A percentile compares a stretch with the other conserved stretches of the same genome.
phyloP scores from a whole-genome alignment of 2,113 vertebrate genomes.

The Scopus umbretta region DNA sequence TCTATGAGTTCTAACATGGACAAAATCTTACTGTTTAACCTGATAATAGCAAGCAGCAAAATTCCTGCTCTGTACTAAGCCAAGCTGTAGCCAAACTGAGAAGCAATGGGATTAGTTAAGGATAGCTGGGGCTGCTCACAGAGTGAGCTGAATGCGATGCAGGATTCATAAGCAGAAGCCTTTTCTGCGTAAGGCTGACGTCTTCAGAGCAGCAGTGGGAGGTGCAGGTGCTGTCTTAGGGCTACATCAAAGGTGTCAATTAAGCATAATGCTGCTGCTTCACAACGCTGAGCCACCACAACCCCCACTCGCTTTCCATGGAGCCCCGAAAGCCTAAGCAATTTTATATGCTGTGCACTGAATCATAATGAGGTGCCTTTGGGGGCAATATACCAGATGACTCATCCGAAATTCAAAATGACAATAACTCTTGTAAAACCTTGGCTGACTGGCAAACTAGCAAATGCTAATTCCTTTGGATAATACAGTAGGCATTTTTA shows the following conservation, averaged over 20 bases:
- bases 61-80: slow-evolving; percentile 59
- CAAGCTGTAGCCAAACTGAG: slow-evolving; percentile 58
- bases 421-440: slow-evolving; percentile 66
- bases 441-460: slow-evolving; percentile 52
- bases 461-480: slow-evolving; percentile 42
- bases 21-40: slow-evolving; percentile 64
- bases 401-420: slow-evolving; percentile 70
- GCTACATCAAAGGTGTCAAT: slow-evolving; percentile 83
- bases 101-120: slow-evolving; percentile 66
- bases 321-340: slow-evolving; percentile 68
- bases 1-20: slow-evolving; percentile 82
- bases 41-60: slow-evolving; percentile 46
- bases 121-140: slow-evolving; percentile 68
- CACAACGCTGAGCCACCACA: slow-evolving; percentile 58
- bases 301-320: slow-evolving; percentile 57
- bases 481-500: neutral
- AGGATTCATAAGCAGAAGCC: slow-evolving; percentile 78
- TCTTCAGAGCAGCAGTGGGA: slow-evolving; percentile 78
- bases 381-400: slow-evolving; percentile 72
- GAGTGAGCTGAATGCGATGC: slow-evolving; percentile 71
- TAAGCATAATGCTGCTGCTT: slow-evolving; percentile 70
- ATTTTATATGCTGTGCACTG: slow-evolving; percentile 64
- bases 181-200: slow-evolving; percentile 82
- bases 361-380: slow-evolving; percentile 75
- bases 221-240: slow-evolving; percentile 79